Evolutionary conservation across 1,140 invertebrate species (phyloP).

Genomic region (Cotesia chilonis): DNA sequence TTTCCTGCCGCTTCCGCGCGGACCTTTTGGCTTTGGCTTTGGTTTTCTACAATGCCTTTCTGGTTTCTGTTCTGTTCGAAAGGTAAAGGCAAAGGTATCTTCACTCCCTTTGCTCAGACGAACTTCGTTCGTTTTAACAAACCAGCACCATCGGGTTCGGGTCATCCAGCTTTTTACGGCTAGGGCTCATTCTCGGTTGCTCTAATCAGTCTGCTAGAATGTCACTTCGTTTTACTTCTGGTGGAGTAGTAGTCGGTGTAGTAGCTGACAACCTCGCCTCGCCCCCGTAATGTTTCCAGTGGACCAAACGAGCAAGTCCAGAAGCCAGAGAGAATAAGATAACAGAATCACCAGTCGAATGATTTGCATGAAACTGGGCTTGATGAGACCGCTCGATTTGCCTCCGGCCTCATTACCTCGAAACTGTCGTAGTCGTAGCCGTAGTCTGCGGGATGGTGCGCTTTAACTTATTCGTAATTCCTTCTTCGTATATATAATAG

Average conservation of each 20-base stretch:
- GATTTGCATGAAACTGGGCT: slow-evolving; percentile 59
- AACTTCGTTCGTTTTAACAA: slow-evolving; percentile 40
- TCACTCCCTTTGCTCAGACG: too few relatives aligned
- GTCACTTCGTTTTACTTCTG: background rate
- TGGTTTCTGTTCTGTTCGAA: slow-evolving; percentile 25
- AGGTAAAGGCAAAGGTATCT: too few relatives aligned
- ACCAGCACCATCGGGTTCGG: background rate
- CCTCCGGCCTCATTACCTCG: slow-evolving; percentile 52
- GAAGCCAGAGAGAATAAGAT: background rate
- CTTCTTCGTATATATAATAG: background rate
- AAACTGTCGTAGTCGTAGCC: background rate
- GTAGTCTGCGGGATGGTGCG: background rate
- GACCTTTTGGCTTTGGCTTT: slow-evolving; percentile 63
- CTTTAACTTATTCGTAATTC: background rate
- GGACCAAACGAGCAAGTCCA: background rate
- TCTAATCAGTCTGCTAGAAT: slow-evolving; percentile 17
- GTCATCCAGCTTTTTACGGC: slow-evolving; percentile 9
- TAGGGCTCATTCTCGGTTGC: slow-evolving; percentile 16
- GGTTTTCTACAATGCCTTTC: slow-evolving; percentile 63
- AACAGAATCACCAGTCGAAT: slow-evolving; percentile 11
- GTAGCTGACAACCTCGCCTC: slow-evolving; percentile 35
- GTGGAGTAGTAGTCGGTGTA: slow-evolving; percentile 1
- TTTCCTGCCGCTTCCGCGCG: slow-evolving; percentile 67
- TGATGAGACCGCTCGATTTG: slow-evolving; percentile 46
- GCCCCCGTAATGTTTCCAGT: slow-evolving; percentile 14